These are phyloP conservation scores for Colius striatus DNA, from an alignment of 2,113 vertebrate genomes.

Conservation along the genomic window DNA sequence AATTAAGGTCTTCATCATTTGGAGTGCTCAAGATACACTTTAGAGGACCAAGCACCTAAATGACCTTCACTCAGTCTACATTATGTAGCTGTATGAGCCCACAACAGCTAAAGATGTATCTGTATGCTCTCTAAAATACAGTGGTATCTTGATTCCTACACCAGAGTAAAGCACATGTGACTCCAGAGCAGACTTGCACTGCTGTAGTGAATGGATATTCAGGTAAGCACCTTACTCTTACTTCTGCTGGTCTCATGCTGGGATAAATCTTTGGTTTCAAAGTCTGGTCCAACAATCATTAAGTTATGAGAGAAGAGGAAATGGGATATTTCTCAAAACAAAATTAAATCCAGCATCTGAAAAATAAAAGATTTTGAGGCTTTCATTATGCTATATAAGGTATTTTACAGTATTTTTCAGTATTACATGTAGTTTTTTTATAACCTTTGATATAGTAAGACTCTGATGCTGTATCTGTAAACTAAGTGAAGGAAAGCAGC, in stretches of 20 bases:
- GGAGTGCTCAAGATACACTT: background rate
- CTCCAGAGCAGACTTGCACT: background rate
- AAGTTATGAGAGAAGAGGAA: background rate
- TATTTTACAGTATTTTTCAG: background rate
- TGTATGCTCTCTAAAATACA: background rate
- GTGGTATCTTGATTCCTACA: background rate
- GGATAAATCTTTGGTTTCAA: background rate
- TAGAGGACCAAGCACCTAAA: background rate
- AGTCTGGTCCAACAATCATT: background rate
- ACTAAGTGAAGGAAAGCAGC: background rate
- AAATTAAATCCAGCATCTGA: background rate
- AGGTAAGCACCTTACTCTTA: background rate
- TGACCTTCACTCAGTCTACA: background rate
- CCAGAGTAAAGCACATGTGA: rapidly evolving
- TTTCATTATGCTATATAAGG: background rate
- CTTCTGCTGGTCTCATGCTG: background rate
- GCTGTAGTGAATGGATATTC: background rate
- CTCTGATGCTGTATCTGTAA: background rate
- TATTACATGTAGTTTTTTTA: background rate
- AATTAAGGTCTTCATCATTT: background rate
- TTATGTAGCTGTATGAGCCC: background rate
- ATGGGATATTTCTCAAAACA: background rate
- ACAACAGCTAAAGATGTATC: background rate
- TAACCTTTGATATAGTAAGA: background rate
- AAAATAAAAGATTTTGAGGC: background rate